Evolutionary conservation across 2,888 invertebrate species (phyloP), one percentile per base, ranked within the genome.

Genomic region (Cephus sareptanus): DNA sequence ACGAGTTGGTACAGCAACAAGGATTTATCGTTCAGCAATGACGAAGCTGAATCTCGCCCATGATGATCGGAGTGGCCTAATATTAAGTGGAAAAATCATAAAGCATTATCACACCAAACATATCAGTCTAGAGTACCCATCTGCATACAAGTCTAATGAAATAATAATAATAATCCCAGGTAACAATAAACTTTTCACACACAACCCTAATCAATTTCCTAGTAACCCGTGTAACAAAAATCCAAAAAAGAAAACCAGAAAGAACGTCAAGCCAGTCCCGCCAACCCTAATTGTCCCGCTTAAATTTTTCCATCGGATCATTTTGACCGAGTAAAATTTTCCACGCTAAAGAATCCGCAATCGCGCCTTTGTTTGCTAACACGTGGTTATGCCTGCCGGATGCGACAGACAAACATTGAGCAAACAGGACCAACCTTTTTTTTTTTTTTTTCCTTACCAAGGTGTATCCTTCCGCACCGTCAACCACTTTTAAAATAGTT

Each of bases 11-110:
- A 77, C 70, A 77, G 56, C 56, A 56, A 56, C 23, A 56, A 77
- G 71, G 77, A 77, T 75, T 69, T 77, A 77, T 77, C 77, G 75
- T 75, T 70, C 74, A 15, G 71, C 77, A 75, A 75, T 77, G 77
- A 77, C 71, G 71, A 69, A 75, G 77, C 77, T 70, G 34, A 70
- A 71, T 71, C 71, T 71, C 4, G 6, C 31, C 13, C 12, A 71
- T 12, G 56, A 56, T 56, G 56, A 56, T 56, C 6, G 23, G 56
- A 56, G 23, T 56, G 56, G 56, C 23, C 56, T 56, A 56, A 56
- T 56, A 56, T 56, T 56, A 56, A 56, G 9, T 56, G 56, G 23
- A 56, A 56, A 56, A 56, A 23, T 56, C 56, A 56, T 56, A 56
- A 56, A 23, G 56, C 23, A 56, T 23, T 56, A 56, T 56, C 56